A percentile compares a stretch with the other conserved stretches of the same genome.
These are phyloP conservation scores for Thysanoteuthis rhombus DNA, from an alignment of 2,888 invertebrate genomes.

Conservation along the genomic window DNA sequence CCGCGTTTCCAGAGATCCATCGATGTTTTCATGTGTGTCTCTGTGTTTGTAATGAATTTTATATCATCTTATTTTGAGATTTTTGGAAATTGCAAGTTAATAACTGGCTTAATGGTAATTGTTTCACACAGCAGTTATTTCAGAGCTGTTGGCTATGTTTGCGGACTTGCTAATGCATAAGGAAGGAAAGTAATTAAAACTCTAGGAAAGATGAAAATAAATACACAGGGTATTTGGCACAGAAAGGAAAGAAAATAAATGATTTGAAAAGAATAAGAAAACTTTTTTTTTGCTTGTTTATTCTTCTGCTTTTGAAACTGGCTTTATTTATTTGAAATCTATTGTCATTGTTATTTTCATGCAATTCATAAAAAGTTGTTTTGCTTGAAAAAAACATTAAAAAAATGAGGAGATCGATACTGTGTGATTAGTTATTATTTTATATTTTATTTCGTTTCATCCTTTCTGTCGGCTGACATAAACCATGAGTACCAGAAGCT, in stretches of 20 bases:
- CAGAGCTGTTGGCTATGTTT: background rate
- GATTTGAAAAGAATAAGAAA: background rate
- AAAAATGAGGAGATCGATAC: background rate
- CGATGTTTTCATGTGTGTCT: background rate
- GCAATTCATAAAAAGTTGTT: background rate
- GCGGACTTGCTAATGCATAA: background rate
- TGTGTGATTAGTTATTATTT: background rate
- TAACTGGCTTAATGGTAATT: background rate
- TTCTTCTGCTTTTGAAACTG: background rate
- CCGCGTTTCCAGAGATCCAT: background rate
- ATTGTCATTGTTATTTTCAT: background rate
- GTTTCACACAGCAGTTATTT: background rate
- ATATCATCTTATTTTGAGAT: background rate
- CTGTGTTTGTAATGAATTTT: background rate
- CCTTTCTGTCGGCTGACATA: background rate
- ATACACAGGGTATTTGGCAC: background rate
- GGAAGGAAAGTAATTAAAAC: constrained; percentile 12
- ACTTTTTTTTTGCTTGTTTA: background rate
- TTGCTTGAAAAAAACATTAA: background rate
- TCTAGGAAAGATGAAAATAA: background rate
- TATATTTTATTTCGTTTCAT: background rate
- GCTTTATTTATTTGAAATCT: background rate
- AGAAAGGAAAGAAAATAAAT: background rate
- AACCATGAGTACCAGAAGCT: too few relatives aligned
- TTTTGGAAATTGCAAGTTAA: background rate